A percentile compares a stretch with the other conserved stretches of the same genome.
Conservation (phyloP, 2,888 invertebrate genomes). For the Plutella xylostella region DNA sequence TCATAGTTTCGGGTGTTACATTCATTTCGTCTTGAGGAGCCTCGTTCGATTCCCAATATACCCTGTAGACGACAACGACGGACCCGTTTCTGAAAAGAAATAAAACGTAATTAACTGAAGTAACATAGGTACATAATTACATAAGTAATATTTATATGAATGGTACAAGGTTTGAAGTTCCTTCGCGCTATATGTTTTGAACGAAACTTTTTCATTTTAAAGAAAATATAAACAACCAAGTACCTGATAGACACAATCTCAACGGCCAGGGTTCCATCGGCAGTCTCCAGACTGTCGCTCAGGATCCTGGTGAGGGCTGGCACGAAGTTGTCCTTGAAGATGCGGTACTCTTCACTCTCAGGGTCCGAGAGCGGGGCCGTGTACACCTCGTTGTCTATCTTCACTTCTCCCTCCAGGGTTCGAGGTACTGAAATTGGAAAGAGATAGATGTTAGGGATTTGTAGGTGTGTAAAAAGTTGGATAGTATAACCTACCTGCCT, state of each 20-base stretch:
- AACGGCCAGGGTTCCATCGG: constrained; percentile 65
- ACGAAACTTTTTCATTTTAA: no score
- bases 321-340: constrained; percentile 71
- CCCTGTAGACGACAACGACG: constrained; percentile 73
- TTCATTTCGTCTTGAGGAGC: constrained; percentile 54
- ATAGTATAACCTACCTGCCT: no score
- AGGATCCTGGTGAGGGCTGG: constrained; percentile 70
- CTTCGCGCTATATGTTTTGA: background rate
- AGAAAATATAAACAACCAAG: constrained; percentile 24
- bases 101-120: background rate
- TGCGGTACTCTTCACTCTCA: constrained; percentile 72
- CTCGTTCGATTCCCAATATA: constrained; percentile 73
- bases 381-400: constrained; percentile 75
- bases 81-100: constrained; percentile 72
- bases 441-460: background rate
- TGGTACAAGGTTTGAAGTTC: no score
- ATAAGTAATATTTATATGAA: background rate
- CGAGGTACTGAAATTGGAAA: constrained; percentile 70
- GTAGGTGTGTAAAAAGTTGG: no score
- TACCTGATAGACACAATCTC: constrained; percentile 74
- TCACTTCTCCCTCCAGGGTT: constrained; percentile 76
- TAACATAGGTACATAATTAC: background rate
- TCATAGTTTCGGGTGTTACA: constrained; percentile 54
- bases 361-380: constrained; percentile 67
- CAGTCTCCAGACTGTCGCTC: constrained; percentile 63